Evolutionary conservation across 2,113 vertebrate genomes (phyloP), one percentile per base, ranked within the genome.

Genomic region (Sigmodon hispidus): DNA sequence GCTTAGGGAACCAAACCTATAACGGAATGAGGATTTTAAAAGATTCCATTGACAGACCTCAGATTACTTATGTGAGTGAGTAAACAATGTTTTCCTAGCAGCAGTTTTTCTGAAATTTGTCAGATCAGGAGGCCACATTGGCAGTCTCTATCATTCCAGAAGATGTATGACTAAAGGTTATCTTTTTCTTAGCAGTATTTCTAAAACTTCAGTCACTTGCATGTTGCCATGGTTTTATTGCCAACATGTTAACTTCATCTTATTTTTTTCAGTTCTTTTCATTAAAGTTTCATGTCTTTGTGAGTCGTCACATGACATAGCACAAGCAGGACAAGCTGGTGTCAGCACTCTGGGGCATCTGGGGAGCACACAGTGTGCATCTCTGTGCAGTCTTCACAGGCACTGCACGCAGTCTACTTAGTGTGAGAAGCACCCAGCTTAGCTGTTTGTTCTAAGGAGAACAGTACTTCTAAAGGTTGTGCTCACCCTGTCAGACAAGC

Each of bases 361-460:
- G 7, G 31, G 34, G 65, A 31, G 16, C 5, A 67, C 6, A 26
- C 77, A 24, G 10, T 85, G 84, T 86, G 43, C 61, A 40, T 17
- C 31, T 80, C 80, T 50, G 36, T 93, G 75, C 75, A 72, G 87
- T 93, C 11, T 0, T 11, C 2, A 2, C 76, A 84, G 88, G 79
- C 57, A 45, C 70, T 55, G 24, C 34, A 59, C 7, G 10, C 13
- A 87, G 57, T 55, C 40, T 65, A 24, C 34, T 73, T 67, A 48
- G 55, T 36, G 40, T 1, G n/a, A 81, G 95, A 94, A 95, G 43
- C 86, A 40, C 52, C 76, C 48, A 87, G 24, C 55, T 92, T 81
- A 90, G 96, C 86, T 52, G 84, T 92, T 80, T 95, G n/a, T 89
- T 79, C 50, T 3, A 70, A 63, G 63, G 61, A 45, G 24, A 13